A percentile compares a stretch with the other conserved stretches of the same genome.
Evolutionary conservation across 2,113 vertebrate species (phyloP).

Genomic region (Tyrannus savana): DNA sequence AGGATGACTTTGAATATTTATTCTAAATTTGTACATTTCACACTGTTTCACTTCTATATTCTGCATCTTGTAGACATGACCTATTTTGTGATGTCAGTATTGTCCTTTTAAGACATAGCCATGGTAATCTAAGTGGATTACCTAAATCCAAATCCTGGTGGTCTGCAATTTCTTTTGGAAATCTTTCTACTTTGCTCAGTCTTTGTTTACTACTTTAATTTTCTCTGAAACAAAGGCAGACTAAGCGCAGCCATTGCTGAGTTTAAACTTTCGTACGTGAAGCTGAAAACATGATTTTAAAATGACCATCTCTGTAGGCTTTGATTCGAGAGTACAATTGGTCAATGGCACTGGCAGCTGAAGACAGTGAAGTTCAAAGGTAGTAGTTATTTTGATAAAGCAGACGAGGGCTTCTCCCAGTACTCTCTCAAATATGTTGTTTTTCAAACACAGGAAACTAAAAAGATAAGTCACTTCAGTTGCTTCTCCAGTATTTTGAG

Average conservation of each 20-base stretch:
- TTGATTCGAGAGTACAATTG: neutral
- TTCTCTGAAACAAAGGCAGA: slow-evolving; percentile 4
- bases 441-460: neutral
- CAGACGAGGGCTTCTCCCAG: neutral
- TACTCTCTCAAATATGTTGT: neutral
- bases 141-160: slow-evolving; percentile 79
- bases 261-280: neutral
- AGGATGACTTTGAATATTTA: neutral
- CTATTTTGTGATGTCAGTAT: slow-evolving; percentile 75
- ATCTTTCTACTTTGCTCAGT: slow-evolving; percentile 59
- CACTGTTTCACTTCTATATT: slow-evolving; percentile 33
- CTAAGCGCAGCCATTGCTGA: slow-evolving; percentile 12
- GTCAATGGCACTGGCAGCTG: neutral
- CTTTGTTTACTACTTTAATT: slow-evolving; percentile 70
- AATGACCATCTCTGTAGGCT: neutral
- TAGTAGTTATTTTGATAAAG: neutral
- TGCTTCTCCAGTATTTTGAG: neutral
- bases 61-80: slow-evolving; percentile 63
- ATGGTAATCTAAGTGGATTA: slow-evolving; percentile 83
- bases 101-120: slow-evolving; percentile 77
- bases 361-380: neutral
- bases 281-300: neutral
- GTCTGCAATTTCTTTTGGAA: slow-evolving; percentile 77
- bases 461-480: neutral
- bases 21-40: slow-evolving; percentile 5